phyloP scores from a whole-genome alignment of 2,888 invertebrate species.

The Polydrusus pterygomalis region DNA sequence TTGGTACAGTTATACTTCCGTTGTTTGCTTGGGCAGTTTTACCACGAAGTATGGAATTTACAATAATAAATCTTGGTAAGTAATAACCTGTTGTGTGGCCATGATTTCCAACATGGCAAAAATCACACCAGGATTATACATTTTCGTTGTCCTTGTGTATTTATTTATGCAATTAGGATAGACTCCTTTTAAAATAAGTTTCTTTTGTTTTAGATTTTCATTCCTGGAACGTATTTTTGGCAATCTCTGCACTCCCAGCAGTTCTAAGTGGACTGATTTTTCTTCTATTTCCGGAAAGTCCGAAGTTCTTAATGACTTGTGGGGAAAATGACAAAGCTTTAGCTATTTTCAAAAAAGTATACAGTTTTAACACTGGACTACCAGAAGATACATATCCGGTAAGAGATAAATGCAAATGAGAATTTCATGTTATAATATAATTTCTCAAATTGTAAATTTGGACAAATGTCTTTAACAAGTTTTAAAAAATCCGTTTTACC shows the following conservation, averaged over 20 bases:
- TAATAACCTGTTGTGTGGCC: neutral
- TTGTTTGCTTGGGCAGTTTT: conserved; percentile 83
- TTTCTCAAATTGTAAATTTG: too few relatives aligned
- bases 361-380: conserved; percentile 78
- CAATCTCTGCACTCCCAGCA: conserved; percentile 78
- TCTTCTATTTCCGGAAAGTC: conserved; percentile 82
- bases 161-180: too few relatives aligned
- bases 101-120: too few relatives aligned
- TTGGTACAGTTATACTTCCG: conserved; percentile 79
- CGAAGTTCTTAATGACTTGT: conserved; percentile 83
- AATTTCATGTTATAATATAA: too few relatives aligned
- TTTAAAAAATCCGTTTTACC: too few relatives aligned
- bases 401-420: conserved; percentile 62
- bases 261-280: conserved; percentile 77
- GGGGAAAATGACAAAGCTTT: conserved; percentile 80
- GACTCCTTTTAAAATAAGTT: too few relatives aligned
- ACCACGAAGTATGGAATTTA: conserved; percentile 75
- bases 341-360: conserved; percentile 78
- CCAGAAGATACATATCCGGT: conserved; percentile 79
- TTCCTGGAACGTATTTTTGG: conserved; percentile 78
- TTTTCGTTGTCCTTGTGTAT: too few relatives aligned
- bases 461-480: too few relatives aligned
- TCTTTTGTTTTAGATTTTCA: conserved; percentile 72
- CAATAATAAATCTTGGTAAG: conserved; percentile 39
- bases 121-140: too few relatives aligned